These are phyloP conservation scores for Argyrosomus japonicus DNA, from an alignment of 2,113 vertebrate species.

Conservation along the genomic window DNA sequence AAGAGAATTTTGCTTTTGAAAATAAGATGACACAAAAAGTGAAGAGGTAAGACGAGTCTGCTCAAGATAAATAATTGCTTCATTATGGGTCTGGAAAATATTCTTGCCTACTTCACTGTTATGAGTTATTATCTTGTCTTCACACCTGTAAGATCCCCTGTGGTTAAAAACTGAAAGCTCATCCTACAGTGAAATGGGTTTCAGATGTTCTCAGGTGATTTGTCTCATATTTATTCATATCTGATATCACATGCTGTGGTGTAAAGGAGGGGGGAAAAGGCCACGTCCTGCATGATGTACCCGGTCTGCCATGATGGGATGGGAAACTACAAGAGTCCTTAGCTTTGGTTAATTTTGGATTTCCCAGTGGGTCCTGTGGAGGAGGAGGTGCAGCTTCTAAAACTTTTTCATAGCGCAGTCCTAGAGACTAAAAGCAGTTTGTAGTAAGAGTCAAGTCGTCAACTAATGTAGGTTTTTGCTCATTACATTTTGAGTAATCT, in stretches of 20 bases:
- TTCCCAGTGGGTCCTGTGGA: not conserved
- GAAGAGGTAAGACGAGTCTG: not conserved
- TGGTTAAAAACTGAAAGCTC: slow-evolving; percentile 38
- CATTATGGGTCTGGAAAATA: slow-evolving; percentile 7
- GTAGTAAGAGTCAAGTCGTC: too few relatives aligned
- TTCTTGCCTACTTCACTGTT: slow-evolving; percentile 14
- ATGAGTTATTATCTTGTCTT: slow-evolving; percentile 14
- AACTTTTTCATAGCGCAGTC: not conserved
- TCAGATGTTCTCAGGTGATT: slow-evolving; percentile 39
- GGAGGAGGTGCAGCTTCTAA: not conserved
- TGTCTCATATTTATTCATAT: slow-evolving; percentile 49
- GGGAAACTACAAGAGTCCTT: not conserved
- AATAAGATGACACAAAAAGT: slow-evolving; percentile 6
- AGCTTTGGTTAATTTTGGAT: not conserved
- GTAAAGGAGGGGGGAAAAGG: slow-evolving; percentile 16
- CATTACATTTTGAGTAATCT: too few relatives aligned
- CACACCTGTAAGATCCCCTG: slow-evolving; percentile 23
- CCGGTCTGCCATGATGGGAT: not conserved
- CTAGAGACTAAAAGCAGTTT: not conserved
- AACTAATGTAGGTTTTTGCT: too few relatives aligned
- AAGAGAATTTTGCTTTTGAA: not conserved
- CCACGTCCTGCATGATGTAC: not conserved
- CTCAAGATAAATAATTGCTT: slow-evolving; percentile 16
- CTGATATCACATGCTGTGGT: slow-evolving; percentile 25
- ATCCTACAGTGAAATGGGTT: slow-evolving; percentile 34